These are phyloP conservation scores for Melinopterus prodromus DNA, from an alignment of 2,888 invertebrate genomes.

Conservation along the genomic window DNA sequence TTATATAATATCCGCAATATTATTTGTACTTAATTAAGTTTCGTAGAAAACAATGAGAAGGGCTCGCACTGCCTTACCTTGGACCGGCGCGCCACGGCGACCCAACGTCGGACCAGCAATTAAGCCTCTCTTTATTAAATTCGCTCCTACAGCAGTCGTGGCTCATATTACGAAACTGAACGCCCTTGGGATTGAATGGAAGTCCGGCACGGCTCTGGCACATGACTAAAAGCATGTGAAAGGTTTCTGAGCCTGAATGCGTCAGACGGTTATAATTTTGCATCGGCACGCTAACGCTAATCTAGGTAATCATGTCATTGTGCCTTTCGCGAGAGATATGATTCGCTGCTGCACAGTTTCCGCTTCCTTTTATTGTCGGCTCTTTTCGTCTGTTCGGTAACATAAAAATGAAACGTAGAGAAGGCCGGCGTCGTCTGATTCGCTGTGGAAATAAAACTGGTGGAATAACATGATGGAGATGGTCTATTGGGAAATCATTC, in stretches of 20 bases:
- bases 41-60: neutral
- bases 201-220: neutral
- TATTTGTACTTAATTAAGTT: neutral
- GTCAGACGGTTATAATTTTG: neutral
- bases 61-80: neutral
- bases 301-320: constrained; percentile 4
- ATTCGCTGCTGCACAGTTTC: neutral
- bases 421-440: neutral
- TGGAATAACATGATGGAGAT: neutral
- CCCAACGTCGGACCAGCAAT: neutral
- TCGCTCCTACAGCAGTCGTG: neutral
- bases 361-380: neutral
- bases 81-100: neutral
- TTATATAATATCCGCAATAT: neutral
- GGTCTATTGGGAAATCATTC: neutral
- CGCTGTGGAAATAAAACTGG: neutral
- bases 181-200: neutral
- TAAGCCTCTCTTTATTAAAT: neutral
- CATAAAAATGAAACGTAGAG: neutral
- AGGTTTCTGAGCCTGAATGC: neutral
- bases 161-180: neutral
- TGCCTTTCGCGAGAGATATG: neutral
- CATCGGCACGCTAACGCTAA: neutral
- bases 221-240: neutral
- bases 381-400: neutral